Evolutionary conservation across 2,888 invertebrate genomes (phyloP).

Genomic region (Pollenia griseotomentosa): DNA sequence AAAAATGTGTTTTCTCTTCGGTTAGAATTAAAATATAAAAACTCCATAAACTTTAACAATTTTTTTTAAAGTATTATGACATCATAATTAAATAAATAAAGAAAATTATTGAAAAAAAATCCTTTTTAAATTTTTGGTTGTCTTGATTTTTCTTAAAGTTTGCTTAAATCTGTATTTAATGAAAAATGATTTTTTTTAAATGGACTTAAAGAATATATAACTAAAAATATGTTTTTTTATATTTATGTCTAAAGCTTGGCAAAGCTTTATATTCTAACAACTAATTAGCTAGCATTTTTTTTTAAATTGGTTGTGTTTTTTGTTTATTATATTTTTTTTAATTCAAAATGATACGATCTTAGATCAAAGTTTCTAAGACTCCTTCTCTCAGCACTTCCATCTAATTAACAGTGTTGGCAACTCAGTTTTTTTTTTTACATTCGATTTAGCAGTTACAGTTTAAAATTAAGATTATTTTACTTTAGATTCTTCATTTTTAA

Average conservation of each 20-base stretch:
- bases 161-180: no score
- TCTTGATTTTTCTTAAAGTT: no score
- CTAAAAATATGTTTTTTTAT: background rate
- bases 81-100: no score
- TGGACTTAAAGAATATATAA: background rate
- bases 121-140: no score
- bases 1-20: no score
- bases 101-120: no score
- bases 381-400: background rate
- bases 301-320: slow-evolving; percentile 25
- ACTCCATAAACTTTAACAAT: no score
- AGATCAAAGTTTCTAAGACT: slow-evolving; percentile 20
- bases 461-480: slow-evolving; percentile 11
- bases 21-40: no score
- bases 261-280: no score
- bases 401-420: slow-evolving; percentile 54
- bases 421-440: slow-evolving; percentile 13
- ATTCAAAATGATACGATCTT: slow-evolving; percentile 30
- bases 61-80: no score
- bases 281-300: slow-evolving; percentile 68
- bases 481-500: slow-evolving; percentile 42
- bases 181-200: background rate
- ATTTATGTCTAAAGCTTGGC: slow-evolving; percentile 56
- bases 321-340: slow-evolving; percentile 32
- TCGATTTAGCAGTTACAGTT: slow-evolving; percentile 30